Conservation (phyloP, 2,797 vertebrate species). For the Coregonus suidteri region DNA sequence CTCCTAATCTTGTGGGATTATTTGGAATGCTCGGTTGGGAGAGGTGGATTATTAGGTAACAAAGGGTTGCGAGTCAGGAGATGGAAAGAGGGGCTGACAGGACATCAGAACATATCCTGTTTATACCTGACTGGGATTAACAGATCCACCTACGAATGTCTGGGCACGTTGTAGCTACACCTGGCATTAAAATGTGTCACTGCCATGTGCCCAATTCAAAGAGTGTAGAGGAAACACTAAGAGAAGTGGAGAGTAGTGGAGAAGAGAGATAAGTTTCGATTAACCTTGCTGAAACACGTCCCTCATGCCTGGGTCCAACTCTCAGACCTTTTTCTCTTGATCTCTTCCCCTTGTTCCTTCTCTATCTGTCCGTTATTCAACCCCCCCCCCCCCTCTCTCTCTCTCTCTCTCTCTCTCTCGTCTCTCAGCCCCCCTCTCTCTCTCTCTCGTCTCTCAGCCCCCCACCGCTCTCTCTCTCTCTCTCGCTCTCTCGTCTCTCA, state of each 20-base stretch:
- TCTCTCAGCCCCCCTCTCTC: background rate
- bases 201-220: background rate
- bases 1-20: constrained; percentile 51
- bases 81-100: background rate
- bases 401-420: constrained; percentile 18
- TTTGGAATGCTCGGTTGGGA: constrained; percentile 45
- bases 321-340: background rate
- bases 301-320: no score
- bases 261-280: no score
- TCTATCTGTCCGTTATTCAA: background rate
- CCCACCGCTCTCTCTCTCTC: background rate
- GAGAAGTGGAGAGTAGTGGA: background rate
- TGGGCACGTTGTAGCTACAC: no score
- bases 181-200: background rate
- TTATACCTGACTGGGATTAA: background rate
- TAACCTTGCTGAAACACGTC: no score
- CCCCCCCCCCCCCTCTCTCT: background rate
- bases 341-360: background rate
- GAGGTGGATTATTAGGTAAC: constrained; percentile 35
- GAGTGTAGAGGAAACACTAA: background rate
- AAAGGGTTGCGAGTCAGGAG: background rate
- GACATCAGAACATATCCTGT: background rate
- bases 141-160: background rate
- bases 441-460: background rate
- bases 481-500: background rate